phyloP scores from a whole-genome alignment of 2,113 vertebrate species.

The Sinocyclocheilus anophthalmus region DNA sequence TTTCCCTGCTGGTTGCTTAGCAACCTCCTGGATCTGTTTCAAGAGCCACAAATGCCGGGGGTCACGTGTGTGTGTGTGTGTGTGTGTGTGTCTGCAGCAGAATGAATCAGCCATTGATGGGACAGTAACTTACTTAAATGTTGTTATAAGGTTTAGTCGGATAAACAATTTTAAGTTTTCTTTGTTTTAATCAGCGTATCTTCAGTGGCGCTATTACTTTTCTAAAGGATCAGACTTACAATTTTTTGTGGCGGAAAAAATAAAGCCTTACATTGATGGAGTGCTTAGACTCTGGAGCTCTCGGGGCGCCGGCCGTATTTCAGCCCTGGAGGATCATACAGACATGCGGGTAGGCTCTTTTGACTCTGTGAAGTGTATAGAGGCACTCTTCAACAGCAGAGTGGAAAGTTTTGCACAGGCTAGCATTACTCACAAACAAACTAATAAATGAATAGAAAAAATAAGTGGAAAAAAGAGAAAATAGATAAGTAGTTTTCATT shows the following conservation, averaged over 20 bases:
- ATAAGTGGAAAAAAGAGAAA: too few species aligned
- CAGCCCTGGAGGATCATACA: neutral
- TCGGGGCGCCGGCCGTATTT: neutral
- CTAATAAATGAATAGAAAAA: neutral
- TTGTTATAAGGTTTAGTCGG: neutral
- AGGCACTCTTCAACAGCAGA: neutral
- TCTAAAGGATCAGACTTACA: neutral
- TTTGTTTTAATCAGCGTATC: neutral
- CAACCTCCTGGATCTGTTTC: slow-evolving; percentile 49
- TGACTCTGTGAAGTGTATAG: neutral
- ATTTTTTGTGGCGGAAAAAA: neutral
- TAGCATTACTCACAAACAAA: neutral
- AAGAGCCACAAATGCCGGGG: slow-evolving; percentile 32
- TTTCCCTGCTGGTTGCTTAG: slow-evolving; percentile 42
- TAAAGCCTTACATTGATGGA: neutral
- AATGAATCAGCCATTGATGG: slow-evolving; percentile 38
- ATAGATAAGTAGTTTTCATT: too few species aligned
- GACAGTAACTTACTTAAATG: slow-evolving; percentile 35
- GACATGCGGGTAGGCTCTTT: neutral
- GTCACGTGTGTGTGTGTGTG: neutral
- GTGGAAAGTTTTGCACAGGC: neutral
- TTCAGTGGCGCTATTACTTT: neutral
- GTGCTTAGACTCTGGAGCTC: neutral
- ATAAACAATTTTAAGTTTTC: neutral
- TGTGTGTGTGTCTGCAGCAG: slow-evolving; percentile 23